Evolutionary conservation across 1,140 invertebrate species (phyloP).

Genomic region (Leptopilina clavipes): DNA sequence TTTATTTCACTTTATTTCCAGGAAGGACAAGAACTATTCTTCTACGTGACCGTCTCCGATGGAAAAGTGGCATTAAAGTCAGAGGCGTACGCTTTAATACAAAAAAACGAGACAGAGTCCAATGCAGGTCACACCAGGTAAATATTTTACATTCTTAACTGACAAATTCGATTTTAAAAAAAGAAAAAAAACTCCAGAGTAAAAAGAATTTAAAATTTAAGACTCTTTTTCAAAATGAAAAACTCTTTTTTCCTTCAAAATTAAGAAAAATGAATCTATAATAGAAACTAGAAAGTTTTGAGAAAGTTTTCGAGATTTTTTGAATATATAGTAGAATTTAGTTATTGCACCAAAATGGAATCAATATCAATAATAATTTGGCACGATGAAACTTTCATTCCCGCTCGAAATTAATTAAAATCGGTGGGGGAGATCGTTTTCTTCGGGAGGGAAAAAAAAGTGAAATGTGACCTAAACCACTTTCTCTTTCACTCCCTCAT

Average conservation of each 20-base stretch:
- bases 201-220: too few relatives aligned
- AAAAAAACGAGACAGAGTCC: constrained; percentile 56
- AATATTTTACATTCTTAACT: constrained; percentile 2
- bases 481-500: constrained; percentile 25
- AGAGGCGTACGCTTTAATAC: constrained; percentile 82
- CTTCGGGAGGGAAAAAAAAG: constrained; percentile 1
- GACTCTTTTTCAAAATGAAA: too few relatives aligned
- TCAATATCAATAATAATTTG: constrained; percentile 27
- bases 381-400: constrained; percentile 14
- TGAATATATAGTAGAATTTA: constrained; percentile 2
- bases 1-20: constrained; percentile 67
- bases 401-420: constrained; percentile 8
- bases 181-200: too few relatives aligned
- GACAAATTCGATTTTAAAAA: too few relatives aligned
- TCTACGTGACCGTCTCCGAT: constrained; percentile 83
- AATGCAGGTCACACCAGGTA: constrained; percentile 63
- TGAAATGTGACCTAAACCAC: constrained; percentile 34
- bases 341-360: neutral
- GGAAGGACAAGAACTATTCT: constrained; percentile 81
- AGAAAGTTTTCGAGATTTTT: neutral
- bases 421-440: neutral
- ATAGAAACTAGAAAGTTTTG: constrained; percentile 27
- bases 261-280: too few relatives aligned
- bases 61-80: constrained; percentile 81
- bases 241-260: neutral